phyloP scores from a whole-genome alignment of 2,888 invertebrate genomes.

The Proisotoma minuta region DNA sequence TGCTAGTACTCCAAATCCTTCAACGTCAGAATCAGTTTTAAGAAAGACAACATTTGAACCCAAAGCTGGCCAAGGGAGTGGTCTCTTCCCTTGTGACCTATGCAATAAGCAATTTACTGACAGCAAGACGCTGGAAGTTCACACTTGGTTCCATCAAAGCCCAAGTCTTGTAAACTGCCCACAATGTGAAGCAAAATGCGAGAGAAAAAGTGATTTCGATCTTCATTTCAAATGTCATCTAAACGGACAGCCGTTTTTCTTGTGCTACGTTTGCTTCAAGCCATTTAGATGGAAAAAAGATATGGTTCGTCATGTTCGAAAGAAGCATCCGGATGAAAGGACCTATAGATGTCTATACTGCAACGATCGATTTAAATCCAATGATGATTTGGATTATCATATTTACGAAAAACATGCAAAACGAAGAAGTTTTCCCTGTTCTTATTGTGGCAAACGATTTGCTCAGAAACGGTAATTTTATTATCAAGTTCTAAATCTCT shows the following conservation, averaged over 20 bases:
- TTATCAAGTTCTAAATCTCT: too few relatives aligned
- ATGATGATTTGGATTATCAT: not conserved
- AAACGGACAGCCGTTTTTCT: not conserved
- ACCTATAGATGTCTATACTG: constrained; percentile 12
- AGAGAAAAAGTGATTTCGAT: constrained; percentile 10
- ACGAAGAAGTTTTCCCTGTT: constrained; percentile 7
- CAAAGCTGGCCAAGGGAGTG: not conserved
- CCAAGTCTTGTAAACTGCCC: constrained; percentile 1
- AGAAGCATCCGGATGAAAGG: constrained; percentile 8
- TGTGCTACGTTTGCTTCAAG: constrained; percentile 14
- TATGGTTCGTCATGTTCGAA: constrained; percentile 12
- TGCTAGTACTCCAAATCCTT: too few relatives aligned
- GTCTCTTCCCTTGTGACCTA: not conserved
- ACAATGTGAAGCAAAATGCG: constrained; percentile 11
- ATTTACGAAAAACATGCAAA: constrained; percentile 4
- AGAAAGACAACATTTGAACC: not conserved
- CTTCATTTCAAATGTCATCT: constrained; percentile 9
- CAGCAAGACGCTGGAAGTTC: not conserved
- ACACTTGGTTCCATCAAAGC: constrained; percentile 8
- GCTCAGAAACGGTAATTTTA: constrained; percentile 1
- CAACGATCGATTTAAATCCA: constrained; percentile 2
- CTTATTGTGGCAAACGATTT: constrained; percentile 6
- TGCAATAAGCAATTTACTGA: constrained; percentile 6
- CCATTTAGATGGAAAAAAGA: constrained; percentile 15
- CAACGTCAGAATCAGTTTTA: too few relatives aligned